These are phyloP conservation scores for Palythoa heliodiscus DNA, from an alignment of 92 coral and sea anemone genomes.

Conservation along the genomic window DNA sequence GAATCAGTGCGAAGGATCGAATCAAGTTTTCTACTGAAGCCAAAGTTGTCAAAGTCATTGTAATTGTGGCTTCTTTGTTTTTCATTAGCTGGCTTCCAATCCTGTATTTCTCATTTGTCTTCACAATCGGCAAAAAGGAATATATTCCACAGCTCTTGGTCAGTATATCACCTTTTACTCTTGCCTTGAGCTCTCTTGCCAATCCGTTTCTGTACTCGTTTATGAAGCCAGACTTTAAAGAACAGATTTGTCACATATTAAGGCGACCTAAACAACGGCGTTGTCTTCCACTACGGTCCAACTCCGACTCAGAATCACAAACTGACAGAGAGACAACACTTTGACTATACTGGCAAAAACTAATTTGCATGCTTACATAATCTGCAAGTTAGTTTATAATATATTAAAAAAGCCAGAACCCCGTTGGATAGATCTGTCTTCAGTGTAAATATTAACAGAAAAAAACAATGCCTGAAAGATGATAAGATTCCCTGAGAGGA, in stretches of 20 bases:
- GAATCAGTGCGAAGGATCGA: background rate
- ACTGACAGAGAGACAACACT: conserved; percentile 34
- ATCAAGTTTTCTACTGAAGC: conserved; percentile 69
- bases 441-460: too few relatives aligned
- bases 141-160: conserved; percentile 54
- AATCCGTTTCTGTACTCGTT: conserved; percentile 81
- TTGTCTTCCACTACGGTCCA: background rate
- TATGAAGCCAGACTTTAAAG: conserved; percentile 84
- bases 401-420: too few relatives aligned
- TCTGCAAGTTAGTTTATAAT: too few relatives aligned
- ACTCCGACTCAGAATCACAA: conserved; percentile 27
- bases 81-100: conserved; percentile 79
- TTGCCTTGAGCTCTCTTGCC: conserved; percentile 71
- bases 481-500: too few relatives aligned
- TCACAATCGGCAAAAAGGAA: conserved; percentile 30
- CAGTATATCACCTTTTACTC: conserved; percentile 72
- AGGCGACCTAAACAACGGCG: conserved; percentile 28
- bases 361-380: too few relatives aligned
- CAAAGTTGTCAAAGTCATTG: conserved; percentile 80
- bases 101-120: conserved; percentile 57
- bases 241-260: conserved; percentile 61
- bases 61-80: conserved; percentile 76
- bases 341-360: background rate
- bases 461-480: too few relatives aligned
- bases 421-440: too few relatives aligned